These are phyloP conservation scores for Diplosoma virens DNA, from an alignment of 23 tunicate species.

Conservation along the genomic window DNA sequence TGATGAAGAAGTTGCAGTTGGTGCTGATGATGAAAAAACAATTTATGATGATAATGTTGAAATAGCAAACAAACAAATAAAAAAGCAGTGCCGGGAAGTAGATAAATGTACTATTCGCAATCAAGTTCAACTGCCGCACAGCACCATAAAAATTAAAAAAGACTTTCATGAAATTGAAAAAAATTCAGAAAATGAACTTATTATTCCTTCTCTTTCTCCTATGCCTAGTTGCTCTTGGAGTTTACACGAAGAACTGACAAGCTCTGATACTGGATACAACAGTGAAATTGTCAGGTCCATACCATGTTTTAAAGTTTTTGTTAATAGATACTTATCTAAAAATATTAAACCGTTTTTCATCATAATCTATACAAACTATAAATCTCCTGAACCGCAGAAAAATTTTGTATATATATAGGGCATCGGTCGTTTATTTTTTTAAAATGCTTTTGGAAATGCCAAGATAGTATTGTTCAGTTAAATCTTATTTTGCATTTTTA, in stretches of 20 bases:
- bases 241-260: not conserved
- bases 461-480: too few species aligned
- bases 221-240: conserved; percentile 21
- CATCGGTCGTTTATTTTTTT: too few species aligned
- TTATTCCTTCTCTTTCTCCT: conserved; percentile 39
- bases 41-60: not conserved
- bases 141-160: not conserved
- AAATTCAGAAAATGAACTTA: not conserved
- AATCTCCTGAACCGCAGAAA: too few species aligned
- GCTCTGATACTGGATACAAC: conserved; percentile 55
- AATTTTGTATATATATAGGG: too few species aligned
- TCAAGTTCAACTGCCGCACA: not conserved
- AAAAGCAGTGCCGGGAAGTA: not conserved
- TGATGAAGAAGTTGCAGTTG: not conserved
- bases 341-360: too few species aligned
- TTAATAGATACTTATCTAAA: too few species aligned
- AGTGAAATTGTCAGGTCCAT: conserved; percentile 45
- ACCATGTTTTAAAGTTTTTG: not conserved
- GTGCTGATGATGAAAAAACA: not conserved
- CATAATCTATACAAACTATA: too few species aligned
- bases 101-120: not conserved
- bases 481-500: too few species aligned
- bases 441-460: too few species aligned
- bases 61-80: not conserved
- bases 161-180: conserved; percentile 1